Evolutionary conservation across 2,797 vertebrate species (phyloP).

Genomic region (Prionace glauca): DNA sequence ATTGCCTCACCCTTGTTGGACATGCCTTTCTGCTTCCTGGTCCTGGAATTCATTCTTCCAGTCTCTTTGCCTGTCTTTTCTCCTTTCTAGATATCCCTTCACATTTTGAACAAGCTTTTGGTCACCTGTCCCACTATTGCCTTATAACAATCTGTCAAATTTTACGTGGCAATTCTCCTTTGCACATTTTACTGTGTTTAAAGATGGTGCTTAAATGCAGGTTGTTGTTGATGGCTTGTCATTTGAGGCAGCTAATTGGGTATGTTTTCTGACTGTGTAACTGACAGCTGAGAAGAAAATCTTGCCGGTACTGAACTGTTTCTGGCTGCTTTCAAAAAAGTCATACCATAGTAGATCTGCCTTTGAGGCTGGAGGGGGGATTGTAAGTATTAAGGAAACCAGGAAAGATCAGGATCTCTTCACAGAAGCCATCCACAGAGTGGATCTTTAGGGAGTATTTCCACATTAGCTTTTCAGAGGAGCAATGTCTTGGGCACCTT

Average conservation of each 20-base stretch:
- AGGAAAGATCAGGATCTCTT: background rate
- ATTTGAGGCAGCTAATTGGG: background rate
- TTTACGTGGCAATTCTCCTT: background rate
- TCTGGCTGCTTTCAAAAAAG: background rate
- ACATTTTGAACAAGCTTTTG: background rate
- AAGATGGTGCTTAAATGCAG: background rate
- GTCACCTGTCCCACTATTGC: background rate
- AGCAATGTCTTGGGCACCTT: background rate
- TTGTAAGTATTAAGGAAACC: background rate
- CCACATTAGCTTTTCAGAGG: background rate
- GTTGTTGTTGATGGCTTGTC: background rate
- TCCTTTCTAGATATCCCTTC: background rate
- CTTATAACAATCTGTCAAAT: background rate
- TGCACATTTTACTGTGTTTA: background rate
- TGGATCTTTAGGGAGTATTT: background rate
- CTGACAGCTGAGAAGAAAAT: background rate
- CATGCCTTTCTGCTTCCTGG: background rate
- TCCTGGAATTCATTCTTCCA: no score
- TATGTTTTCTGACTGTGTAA: background rate
- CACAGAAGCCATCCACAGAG: background rate
- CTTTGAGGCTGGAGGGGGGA: background rate
- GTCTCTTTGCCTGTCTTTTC: background rate
- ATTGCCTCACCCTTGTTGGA: background rate
- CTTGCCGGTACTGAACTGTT: background rate
- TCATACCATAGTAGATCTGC: background rate